Evolutionary conservation across 1,140 invertebrate genomes (phyloP), one percentile per base, ranked within the genome.

Genomic region (Arion vulgaris): DNA sequence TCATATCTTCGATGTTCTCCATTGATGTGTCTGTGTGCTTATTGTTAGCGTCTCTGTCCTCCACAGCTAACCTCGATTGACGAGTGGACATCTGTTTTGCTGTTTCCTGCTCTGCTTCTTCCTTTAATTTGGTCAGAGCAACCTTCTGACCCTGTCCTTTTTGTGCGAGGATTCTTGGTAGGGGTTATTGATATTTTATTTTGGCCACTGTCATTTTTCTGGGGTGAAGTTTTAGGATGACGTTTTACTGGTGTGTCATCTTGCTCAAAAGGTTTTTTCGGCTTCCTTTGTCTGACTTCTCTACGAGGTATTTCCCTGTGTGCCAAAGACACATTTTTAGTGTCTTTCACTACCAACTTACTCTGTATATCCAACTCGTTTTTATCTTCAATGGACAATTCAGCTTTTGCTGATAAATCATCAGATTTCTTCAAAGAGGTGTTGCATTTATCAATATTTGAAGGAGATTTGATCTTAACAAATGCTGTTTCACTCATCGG

Each of bases 221-320:
- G 62, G 2, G 62, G 62, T 57, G 53, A 57, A 13, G 1, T 28
- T 75, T 75, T 75, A 23, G 39, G n/a, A 34, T 2, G 11, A 17
- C 45, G 39, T 51, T 49, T 75, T 5, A 51, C 45, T 7, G 66
- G 66, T 19, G 26, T 45, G 1, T 80, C 78, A 26, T 80, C 78
- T 51, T 80, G 78, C 57, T 80, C 78, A 80, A 80, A 80, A n/a
- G 78, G 78, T 51, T 71, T 71, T 32, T 80, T 80, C 15, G 78
- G 78, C 51, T 80, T 80, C n/a, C 78, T 80, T 66, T 80, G 62
- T 39, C 78, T 69, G 5, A 80, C 68, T 39, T 80, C 78, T 80
- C 78, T 62, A 28, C 45, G 5, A 11, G 78, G 78, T 49, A 32
- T 45, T 38, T 80, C 62, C 38, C 26, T 32, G 34, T 34, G 17